Conservation (phyloP, 2,797 vertebrate species). For the Natrix natrix region DNA sequence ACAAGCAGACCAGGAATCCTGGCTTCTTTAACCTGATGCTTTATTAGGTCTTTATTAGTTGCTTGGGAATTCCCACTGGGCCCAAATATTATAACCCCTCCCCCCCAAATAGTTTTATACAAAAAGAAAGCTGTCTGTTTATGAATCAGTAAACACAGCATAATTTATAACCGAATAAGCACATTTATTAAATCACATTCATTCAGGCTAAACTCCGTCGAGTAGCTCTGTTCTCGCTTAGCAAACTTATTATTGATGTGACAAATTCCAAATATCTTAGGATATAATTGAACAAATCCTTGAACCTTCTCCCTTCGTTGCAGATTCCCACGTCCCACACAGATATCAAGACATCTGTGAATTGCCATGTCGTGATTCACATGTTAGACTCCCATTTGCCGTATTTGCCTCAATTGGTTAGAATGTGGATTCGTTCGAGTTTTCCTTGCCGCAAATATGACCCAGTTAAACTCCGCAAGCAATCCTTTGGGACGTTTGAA, state of each 20-base stretch:
- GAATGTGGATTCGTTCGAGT: neutral
- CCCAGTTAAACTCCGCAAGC: constrained; percentile 23
- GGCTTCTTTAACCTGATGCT: neutral
- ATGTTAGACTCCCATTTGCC: neutral
- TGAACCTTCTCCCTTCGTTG: neutral
- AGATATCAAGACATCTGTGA: neutral
- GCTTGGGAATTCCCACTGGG: neutral
- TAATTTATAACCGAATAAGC: neutral
- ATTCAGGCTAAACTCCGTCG: neutral
- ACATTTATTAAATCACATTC: neutral
- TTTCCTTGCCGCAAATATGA: neutral
- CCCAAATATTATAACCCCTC: neutral
- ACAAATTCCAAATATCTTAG: neutral
- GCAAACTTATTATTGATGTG: neutral
- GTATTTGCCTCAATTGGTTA: neutral
- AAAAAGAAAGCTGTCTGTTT: neutral
- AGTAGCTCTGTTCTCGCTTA: neutral
- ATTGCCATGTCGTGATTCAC: neutral
- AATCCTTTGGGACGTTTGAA: constrained; percentile 22
- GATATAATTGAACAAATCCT: neutral
- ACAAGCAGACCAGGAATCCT: neutral
- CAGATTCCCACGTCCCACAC: neutral
- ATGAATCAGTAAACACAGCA: neutral
- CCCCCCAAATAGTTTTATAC: neutral
- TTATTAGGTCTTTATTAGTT: neutral